Evolutionary conservation across 2,113 vertebrate species (phyloP), one percentile per base, ranked within the genome.

Genomic region (Coptodon bakossiorum): DNA sequence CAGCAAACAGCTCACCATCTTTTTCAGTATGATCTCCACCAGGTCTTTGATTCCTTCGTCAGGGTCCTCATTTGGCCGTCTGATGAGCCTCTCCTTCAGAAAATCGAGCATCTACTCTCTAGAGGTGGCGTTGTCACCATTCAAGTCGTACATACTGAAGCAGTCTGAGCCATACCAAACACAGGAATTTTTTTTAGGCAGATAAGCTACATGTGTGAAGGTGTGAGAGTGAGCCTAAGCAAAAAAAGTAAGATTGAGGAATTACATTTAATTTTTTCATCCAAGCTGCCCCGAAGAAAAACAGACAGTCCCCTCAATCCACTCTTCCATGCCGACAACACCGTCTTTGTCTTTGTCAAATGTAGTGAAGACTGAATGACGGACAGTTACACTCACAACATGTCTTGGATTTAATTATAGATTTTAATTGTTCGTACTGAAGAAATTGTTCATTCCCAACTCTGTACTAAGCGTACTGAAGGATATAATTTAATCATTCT

Each of bases 191-290:
- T 5, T 84, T 43, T 43, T 38, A 38, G 5, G 48, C 7, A 11
- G 17, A 79, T 29, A 22, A 13, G 14, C 2, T 38, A 66, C 61
- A 38, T n/a, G 34, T n/a, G 4, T 16, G 1, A 4, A 11, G 31
- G 4, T 17, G 1, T 5, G 40, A 81, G 6, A n/a, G 52, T 43
- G 6, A 73, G 61, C 5, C 38, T 34, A 5, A 61, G 13, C 9
- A 8, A 4, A 40, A 61, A 27, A 56, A 68, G 52, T 22, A n/a
- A 43, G 16, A 10, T 7, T 48, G 27, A 57, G 5, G 73, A 40
- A 96, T 97, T 97, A 98, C 98, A 97, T 96, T 98, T 97, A 2
- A 98, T 98, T 93, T 96, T 98, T 95, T 99, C 98, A 89, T 98
- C 97, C 92, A 99, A 14, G 13, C 97, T 97, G 86, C 98, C 98